Conservation (phyloP, 2,888 invertebrate species). For the Julus scanicus region DNA sequence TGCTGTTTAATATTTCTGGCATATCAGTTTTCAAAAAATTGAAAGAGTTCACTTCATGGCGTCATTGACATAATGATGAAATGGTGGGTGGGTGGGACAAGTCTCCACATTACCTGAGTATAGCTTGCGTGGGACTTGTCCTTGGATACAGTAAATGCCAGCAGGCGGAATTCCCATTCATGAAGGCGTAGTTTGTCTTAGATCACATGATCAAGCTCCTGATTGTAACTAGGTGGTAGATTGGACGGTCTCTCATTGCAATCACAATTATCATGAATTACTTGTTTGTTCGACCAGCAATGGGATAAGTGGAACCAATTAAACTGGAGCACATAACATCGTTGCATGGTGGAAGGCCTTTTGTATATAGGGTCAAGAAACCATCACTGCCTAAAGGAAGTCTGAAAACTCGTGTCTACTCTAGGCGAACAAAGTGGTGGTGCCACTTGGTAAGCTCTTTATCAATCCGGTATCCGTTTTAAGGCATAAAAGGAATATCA, state of each 20-base stretch:
- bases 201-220: slow-evolving; percentile 21
- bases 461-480: background rate
- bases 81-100: background rate
- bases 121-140: background rate
- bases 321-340: background rate
- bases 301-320: slow-evolving; percentile 36
- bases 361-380: slow-evolving; percentile 5
- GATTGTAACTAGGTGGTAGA: slow-evolving; percentile 40
- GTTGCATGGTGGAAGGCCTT: background rate
- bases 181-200: background rate
- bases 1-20: too few relatives aligned
- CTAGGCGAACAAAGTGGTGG: background rate
- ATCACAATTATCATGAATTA: slow-evolving; percentile 43
- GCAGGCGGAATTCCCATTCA: background rate
- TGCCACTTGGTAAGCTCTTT: background rate
- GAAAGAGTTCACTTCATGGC: background rate
- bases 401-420: background rate
- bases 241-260: background rate
- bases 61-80: background rate
- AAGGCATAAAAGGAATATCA: background rate
- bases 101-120: background rate
- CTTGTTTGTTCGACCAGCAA: slow-evolving; percentile 45
- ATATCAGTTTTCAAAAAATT: background rate
- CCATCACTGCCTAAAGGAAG: background rate
- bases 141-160: background rate